Conservation (phyloP, 2,888 invertebrate genomes). For the Corythucha ciliata region DNA sequence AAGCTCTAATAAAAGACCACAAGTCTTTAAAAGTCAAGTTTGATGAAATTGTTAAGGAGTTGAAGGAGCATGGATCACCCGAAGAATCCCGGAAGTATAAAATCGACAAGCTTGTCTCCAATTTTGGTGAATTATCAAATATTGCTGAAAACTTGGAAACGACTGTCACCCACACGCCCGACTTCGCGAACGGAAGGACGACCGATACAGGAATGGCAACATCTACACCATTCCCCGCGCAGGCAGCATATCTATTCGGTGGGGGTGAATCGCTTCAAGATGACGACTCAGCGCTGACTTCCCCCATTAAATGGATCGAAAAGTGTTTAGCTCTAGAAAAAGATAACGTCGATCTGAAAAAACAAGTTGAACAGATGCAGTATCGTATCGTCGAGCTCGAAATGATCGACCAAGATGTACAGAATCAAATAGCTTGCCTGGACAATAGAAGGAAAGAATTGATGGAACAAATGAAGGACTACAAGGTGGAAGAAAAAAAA, state of each 20-base stretch:
- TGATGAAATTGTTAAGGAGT: too few species aligned
- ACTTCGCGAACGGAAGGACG: too few species aligned
- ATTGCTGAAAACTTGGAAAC: too few species aligned
- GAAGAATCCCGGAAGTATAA: too few species aligned
- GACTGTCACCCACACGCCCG: too few species aligned
- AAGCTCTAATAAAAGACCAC: too few species aligned
- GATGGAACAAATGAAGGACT: slow-evolving; percentile 19
- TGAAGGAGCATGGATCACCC: too few species aligned
- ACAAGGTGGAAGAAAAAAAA: slow-evolving; percentile 17
- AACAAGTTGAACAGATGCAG: slow-evolving; percentile 15
- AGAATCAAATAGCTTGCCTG: slow-evolving; percentile 22
- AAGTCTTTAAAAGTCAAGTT: too few species aligned
- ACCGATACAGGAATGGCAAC: too few species aligned
- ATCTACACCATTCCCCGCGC: slow-evolving; percentile 22
- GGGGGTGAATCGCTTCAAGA: slow-evolving; percentile 11
- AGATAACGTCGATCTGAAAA: slow-evolving; percentile 21
- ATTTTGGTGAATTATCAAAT: too few species aligned
- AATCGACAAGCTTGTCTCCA: too few species aligned
- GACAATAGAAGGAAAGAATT: slow-evolving; percentile 18
- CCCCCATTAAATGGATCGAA: slow-evolving; percentile 27
- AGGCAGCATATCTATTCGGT: slow-evolving; percentile 17
- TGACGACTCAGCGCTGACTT: not conserved
- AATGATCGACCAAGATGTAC: slow-evolving; percentile 7
- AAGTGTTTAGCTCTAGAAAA: slow-evolving; percentile 18
- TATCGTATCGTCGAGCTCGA: slow-evolving; percentile 22